Evolutionary conservation across 2,888 invertebrate genomes (phyloP).

Genomic region (Cactoblastis cactorum): DNA sequence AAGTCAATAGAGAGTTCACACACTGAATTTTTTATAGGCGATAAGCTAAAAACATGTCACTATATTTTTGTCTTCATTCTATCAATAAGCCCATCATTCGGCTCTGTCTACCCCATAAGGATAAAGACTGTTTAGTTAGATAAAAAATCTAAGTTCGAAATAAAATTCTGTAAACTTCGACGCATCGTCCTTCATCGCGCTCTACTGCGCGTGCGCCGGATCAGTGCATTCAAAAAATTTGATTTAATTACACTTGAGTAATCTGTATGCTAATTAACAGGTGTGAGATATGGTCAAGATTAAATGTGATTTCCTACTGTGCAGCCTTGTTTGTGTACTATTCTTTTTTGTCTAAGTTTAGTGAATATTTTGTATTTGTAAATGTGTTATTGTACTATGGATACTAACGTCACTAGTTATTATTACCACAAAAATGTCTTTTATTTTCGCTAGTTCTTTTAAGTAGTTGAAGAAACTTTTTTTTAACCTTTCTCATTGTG

Average conservation of each 20-base stretch:
- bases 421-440: too few relatives aligned
- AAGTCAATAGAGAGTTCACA: too few relatives aligned
- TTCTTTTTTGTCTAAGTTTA: background rate
- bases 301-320: background rate
- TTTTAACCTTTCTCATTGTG: too few relatives aligned
- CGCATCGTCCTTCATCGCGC: constrained; percentile 5
- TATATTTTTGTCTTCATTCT: too few relatives aligned
- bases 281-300: background rate
- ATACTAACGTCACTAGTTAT: too few relatives aligned
- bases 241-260: constrained; percentile 5
- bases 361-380: background rate
- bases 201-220: constrained; percentile 3
- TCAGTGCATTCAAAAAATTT: constrained; percentile 7
- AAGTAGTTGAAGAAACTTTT: too few relatives aligned
- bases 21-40: too few relatives aligned
- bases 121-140: too few relatives aligned
- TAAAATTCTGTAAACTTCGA: background rate
- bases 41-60: too few relatives aligned
- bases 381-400: background rate
- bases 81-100: too few relatives aligned
- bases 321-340: background rate
- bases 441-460: too few relatives aligned
- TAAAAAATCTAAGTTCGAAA: background rate
- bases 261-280: background rate
- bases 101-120: background rate